phyloP scores from a whole-genome alignment of 2,797 vertebrate genomes.

The Pterois miles region DNA sequence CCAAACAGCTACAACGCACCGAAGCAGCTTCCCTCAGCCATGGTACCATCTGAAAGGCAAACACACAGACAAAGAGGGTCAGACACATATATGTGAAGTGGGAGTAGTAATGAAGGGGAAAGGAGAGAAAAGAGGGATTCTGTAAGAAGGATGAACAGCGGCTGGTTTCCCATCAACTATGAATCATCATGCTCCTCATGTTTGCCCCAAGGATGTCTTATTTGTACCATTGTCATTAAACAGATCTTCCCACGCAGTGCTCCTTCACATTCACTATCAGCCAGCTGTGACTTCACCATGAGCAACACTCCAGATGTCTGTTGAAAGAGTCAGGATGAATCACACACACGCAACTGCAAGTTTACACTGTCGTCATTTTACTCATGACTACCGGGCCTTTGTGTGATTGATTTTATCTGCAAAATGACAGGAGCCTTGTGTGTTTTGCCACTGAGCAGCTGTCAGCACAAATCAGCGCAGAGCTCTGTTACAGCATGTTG shows the following conservation, averaged over 20 bases:
- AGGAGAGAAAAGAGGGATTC: neutral
- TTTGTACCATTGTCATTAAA: slow-evolving; percentile 24
- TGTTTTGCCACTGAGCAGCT: slow-evolving; percentile 40
- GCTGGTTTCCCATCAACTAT: slow-evolving; percentile 50
- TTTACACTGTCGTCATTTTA: slow-evolving; percentile 18
- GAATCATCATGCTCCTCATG: slow-evolving; percentile 61
- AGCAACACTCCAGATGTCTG: slow-evolving; percentile 64
- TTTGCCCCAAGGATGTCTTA: slow-evolving; percentile 24
- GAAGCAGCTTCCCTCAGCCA: slow-evolving; percentile 73
- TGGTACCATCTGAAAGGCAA: slow-evolving; percentile 21
- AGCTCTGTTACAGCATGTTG: slow-evolving; percentile 42
- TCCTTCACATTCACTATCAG: slow-evolving; percentile 32
- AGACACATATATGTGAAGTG: slow-evolving; percentile 6
- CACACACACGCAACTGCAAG: slow-evolving; percentile 16
- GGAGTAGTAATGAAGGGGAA: neutral
- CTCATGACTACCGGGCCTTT: neutral
- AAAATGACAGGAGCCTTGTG: slow-evolving; percentile 27
- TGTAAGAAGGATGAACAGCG: slow-evolving; percentile 4
- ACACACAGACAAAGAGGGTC: slow-evolving; percentile 50
- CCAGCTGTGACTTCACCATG: slow-evolving; percentile 46
- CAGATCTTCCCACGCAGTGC: slow-evolving; percentile 8
- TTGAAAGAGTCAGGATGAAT: slow-evolving; percentile 53
- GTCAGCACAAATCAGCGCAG: slow-evolving; percentile 36
- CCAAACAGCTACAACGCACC: slow-evolving; percentile 50
- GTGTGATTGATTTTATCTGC: slow-evolving; percentile 35